Conservation (phyloP, 1,140 invertebrate species). For the Temnothorax curvispinosus region DNA sequence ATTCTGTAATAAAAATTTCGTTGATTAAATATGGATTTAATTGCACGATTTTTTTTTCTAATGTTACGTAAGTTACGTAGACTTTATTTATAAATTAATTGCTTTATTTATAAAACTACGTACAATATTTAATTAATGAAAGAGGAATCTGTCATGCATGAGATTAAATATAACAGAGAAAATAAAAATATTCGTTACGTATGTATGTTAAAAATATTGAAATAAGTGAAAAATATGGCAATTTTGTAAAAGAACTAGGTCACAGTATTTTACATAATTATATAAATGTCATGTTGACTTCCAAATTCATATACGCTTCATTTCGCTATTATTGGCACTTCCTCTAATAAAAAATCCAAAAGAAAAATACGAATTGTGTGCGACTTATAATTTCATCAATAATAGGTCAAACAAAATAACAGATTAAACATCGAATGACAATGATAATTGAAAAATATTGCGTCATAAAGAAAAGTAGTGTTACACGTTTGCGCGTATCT, state of each 20-base stretch:
- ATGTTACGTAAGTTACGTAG: background rate
- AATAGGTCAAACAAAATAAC: background rate
- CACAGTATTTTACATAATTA: background rate
- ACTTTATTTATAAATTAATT: no score
- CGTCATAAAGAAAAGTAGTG: background rate
- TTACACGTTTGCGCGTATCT: background rate
- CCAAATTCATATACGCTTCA: background rate
- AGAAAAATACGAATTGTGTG: background rate
- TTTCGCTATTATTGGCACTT: background rate
- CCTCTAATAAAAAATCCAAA: background rate
- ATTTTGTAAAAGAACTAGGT: background rate
- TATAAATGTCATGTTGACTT: background rate
- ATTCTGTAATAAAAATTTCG: background rate
- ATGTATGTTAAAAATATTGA: background rate
- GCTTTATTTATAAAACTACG: constrained; percentile 25
- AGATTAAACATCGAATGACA: background rate
- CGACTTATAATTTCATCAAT: background rate
- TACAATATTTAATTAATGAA: constrained; percentile 17
- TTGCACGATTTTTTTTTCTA: background rate
- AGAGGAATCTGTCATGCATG: background rate
- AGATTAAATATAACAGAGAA: background rate
- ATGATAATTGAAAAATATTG: background rate
- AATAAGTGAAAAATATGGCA: background rate
- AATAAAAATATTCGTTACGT: background rate
- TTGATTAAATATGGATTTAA: background rate